Evolutionary conservation across 2,113 vertebrate genomes (phyloP).

Genomic region (Pica pica): DNA sequence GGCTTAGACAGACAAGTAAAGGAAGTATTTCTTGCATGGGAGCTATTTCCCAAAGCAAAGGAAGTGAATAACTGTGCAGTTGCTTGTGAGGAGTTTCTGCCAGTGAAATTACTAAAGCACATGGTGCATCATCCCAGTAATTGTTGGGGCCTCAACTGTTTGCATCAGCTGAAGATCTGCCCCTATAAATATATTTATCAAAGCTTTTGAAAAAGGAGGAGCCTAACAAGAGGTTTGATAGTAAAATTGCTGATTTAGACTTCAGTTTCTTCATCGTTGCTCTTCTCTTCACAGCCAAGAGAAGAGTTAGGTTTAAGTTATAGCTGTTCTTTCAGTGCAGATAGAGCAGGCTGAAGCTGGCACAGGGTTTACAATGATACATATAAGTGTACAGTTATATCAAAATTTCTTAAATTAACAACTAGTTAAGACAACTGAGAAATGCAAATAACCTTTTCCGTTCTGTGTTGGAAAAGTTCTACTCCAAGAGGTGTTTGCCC

Average conservation of each 20-base stretch:
- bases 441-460: not conserved
- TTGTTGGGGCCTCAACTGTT: not conserved
- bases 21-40: not conserved
- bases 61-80: not conserved
- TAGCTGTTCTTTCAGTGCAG: not conserved
- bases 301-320: not conserved
- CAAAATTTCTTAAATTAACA: fast-evolving
- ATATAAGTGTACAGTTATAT: not conserved
- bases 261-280: not conserved
- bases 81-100: not conserved
- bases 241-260: not conserved
- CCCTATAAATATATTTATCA: not conserved
- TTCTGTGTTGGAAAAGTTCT: not conserved
- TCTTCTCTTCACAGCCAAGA: not conserved
- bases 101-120: not conserved
- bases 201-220: not conserved
- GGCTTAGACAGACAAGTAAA: not conserved
- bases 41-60: not conserved
- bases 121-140: fast-evolving
- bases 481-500: not conserved
- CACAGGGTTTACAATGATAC: not conserved
- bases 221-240: not conserved
- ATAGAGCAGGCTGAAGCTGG: not conserved
- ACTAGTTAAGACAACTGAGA: not conserved
- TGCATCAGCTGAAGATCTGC: not conserved